Evolutionary conservation across 2,113 vertebrate species (phyloP), one percentile per base, ranked within the genome.

Genomic region (Haliaeetus leucogaster): DNA sequence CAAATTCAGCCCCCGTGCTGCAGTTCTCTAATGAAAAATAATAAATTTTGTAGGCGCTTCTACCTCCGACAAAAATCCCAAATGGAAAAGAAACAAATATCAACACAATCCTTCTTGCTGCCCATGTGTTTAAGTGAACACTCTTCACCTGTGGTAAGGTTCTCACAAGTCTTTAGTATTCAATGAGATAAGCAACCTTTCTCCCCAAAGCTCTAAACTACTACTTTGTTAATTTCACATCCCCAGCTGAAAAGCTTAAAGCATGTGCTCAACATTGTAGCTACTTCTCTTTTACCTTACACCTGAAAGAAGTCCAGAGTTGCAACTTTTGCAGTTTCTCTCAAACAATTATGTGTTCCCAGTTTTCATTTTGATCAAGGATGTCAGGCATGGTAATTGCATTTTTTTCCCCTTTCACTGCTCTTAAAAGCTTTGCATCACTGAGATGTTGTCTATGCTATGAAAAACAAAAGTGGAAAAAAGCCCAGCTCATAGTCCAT

Each of bases 21-120:
- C 27, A 91, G n/a, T 58, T 78, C 58, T 73, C 13, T 95, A 95
- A 95, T 90, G 67, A 93, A 90, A 88, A 94, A 85, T 83, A 86
- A 82, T 89, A 93, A 68, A 94, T 92, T 95, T 95, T 81, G 22
- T 25, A 80, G 53, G 45, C 23, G 71, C 16, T 81, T 86, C 63
- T 83, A 59, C 21, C 45, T 86, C 66, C 5, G 1, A 91, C 66
- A 82, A 88, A 96, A 96, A 95, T 90, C 38, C 53, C 59, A 65
- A 30, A 50, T 42, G 62, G 59, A 72, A 91, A 92, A 91, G 63
- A 90, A 95, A 82, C 13, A 85, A 94, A 90, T 52, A 92, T 34
- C 47, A 82, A 50, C 43, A 43, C 10, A 71, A 83, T 91, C 50
- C 34, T 96, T 83, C 71, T 21, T 74, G 25, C 32, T 88, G 20